phyloP scores from a whole-genome alignment of 2,888 invertebrate species.

The Anagyrus pseudococci region DNA sequence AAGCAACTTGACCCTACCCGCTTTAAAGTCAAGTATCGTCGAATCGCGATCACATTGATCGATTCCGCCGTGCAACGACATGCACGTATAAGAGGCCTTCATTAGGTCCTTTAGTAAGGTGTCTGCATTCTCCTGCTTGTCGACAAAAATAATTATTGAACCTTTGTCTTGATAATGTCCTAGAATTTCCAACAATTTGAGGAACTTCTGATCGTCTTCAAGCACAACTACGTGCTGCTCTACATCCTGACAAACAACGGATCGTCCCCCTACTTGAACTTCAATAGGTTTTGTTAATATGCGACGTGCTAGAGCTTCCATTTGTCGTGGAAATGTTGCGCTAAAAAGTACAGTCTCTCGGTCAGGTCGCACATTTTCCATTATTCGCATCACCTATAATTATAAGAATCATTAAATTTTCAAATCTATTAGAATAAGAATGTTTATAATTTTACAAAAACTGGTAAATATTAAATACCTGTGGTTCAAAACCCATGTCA shows the following conservation, averaged over 20 bases:
- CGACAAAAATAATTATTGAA: conserved; percentile 95
- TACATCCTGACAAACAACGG: conserved; percentile 97
- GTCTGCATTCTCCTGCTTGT: conserved; percentile 98
- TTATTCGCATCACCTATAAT: conserved; percentile 77
- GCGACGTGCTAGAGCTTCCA: conserved; percentile 96
- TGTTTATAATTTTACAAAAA: too few relatives aligned
- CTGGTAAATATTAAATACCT: conserved; percentile 66
- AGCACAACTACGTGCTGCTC: conserved; percentile 92
- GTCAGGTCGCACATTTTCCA: conserved; percentile 96
- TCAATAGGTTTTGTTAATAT: conserved; percentile 95
- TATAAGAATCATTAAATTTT: background rate
- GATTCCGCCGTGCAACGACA: conserved; percentile 98
- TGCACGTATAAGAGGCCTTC: conserved; percentile 95
- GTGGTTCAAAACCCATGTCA: conserved; percentile 99
- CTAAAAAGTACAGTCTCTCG: conserved; percentile 98
- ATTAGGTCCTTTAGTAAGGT: conserved; percentile 91
- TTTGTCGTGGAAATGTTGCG: conserved; percentile 98
- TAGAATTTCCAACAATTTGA: conserved; percentile 96
- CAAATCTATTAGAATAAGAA: too few relatives aligned
- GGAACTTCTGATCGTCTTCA: conserved; percentile 96
- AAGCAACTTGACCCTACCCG: conserved; percentile 88
- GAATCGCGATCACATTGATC: conserved; percentile 99
- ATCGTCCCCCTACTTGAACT: conserved; percentile 95
- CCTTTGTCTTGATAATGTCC: conserved; percentile 92
- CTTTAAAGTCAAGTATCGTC: conserved; percentile 97